A percentile compares a stretch with the other conserved stretches of the same genome.
These are phyloP conservation scores for Gymnocypris eckloni DNA, from an alignment of 2,797 vertebrate species.

Conservation along the genomic window DNA sequence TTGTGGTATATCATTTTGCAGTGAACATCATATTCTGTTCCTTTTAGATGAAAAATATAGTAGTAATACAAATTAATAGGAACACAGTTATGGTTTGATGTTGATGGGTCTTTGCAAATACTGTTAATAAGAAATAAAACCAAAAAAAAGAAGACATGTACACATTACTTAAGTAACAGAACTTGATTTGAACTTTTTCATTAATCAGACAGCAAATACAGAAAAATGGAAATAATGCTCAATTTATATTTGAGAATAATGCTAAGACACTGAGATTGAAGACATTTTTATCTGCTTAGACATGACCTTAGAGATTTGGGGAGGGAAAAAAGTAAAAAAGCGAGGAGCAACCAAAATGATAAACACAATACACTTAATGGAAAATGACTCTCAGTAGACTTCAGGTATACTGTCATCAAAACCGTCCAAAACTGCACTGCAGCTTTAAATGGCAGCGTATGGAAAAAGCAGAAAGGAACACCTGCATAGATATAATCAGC, in stretches of 20 bases:
- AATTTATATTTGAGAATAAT: background rate
- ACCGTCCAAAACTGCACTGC: conserved; percentile 40
- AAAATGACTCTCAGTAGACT: conserved; percentile 20
- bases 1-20: no score
- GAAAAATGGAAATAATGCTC: background rate
- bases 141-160: background rate
- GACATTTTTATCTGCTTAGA: conserved; percentile 10
- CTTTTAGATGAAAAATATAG: background rate
- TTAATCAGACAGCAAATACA: background rate
- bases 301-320: background rate
- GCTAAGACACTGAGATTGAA: background rate
- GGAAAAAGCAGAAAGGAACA: conserved; percentile 57
- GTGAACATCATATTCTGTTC: background rate
- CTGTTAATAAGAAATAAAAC: background rate
- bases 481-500: conserved; percentile 60
- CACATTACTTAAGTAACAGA: background rate
- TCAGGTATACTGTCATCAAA: background rate
- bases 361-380: background rate
- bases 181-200: background rate
- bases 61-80: background rate
- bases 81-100: background rate
- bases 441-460: conserved; percentile 52
- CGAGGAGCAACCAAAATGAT: background rate
- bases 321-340: background rate
- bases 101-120: background rate